These are phyloP conservation scores for Baryphthengus martii DNA, from an alignment of 2,113 vertebrate species.

Conservation along the genomic window DNA sequence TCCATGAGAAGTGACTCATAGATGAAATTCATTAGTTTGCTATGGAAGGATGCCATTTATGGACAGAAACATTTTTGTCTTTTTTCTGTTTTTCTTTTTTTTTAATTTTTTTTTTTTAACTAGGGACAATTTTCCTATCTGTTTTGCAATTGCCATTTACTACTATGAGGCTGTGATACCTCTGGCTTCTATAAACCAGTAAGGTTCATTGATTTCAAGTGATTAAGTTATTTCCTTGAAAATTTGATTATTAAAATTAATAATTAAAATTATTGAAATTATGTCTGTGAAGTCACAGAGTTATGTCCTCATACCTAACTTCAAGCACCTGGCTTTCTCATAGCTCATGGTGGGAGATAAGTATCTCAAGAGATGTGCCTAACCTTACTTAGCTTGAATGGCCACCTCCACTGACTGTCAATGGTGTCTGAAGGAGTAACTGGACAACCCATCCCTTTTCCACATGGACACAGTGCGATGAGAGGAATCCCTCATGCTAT, in stretches of 20 bases:
- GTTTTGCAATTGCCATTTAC: neutral
- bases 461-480: neutral
- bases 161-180: neutral
- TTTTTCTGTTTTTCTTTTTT: too few relatives aligned
- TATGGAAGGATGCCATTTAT: neutral
- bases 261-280: neutral
- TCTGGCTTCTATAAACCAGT: neutral
- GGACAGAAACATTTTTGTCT: neutral
- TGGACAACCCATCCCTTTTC: neutral
- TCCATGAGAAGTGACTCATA: slow-evolving; percentile 18
- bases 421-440: neutral
- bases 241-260: neutral
- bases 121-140: neutral
- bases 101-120: neutral
- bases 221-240: neutral
- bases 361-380: neutral
- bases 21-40: slow-evolving; percentile 20
- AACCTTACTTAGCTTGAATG: neutral
- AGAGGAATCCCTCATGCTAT: neutral
- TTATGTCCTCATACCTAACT: neutral
- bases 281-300: neutral
- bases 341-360: neutral
- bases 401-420: neutral
- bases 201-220: neutral
- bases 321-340: neutral